Conservation (phyloP, 2,888 invertebrate genomes). For the Byasa hedistus region DNA sequence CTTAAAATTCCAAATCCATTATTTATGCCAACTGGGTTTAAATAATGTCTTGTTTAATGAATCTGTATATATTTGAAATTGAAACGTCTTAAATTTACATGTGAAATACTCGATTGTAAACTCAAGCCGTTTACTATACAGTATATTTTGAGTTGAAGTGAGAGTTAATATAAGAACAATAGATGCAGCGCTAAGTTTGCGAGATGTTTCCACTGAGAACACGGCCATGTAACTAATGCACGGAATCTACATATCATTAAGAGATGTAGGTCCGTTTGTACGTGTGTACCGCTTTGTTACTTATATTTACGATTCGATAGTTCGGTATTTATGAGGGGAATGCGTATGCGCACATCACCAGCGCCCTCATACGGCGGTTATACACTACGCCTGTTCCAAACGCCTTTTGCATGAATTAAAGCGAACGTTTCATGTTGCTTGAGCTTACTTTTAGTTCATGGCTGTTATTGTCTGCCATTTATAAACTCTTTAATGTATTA, state of each 20-base stretch:
- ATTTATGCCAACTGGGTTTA: constrained; percentile 51
- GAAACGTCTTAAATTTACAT: constrained; percentile 40
- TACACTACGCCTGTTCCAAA: constrained; percentile 58
- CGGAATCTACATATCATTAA: constrained; percentile 80
- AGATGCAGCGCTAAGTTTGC: constrained; percentile 46
- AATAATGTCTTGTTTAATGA: constrained; percentile 80
- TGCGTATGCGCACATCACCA: constrained; percentile 52
- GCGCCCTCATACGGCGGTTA: constrained; percentile 49
- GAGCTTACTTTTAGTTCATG: too few species aligned
- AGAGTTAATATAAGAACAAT: constrained; percentile 34
- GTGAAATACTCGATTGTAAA: constrained; percentile 27
- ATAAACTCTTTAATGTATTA: too few species aligned
- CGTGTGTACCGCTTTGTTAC: constrained; percentile 78
- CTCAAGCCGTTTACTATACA: constrained; percentile 27
- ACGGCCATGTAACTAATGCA: constrained; percentile 79
- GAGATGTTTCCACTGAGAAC: constrained; percentile 78
- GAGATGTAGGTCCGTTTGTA: constrained; percentile 75
- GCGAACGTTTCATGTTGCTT: constrained; percentile 10
- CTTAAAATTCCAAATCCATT: constrained; percentile 46
- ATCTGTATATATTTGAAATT: constrained; percentile 49
- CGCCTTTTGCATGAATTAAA: constrained; percentile 68
- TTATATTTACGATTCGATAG: constrained; percentile 71
- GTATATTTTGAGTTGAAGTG: constrained; percentile 40
- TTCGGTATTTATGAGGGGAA: constrained; percentile 72
- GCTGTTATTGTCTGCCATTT: too few species aligned